Evolutionary conservation across 1,140 invertebrate species (phyloP).

Genomic region (Chironomus striatipennis): DNA sequence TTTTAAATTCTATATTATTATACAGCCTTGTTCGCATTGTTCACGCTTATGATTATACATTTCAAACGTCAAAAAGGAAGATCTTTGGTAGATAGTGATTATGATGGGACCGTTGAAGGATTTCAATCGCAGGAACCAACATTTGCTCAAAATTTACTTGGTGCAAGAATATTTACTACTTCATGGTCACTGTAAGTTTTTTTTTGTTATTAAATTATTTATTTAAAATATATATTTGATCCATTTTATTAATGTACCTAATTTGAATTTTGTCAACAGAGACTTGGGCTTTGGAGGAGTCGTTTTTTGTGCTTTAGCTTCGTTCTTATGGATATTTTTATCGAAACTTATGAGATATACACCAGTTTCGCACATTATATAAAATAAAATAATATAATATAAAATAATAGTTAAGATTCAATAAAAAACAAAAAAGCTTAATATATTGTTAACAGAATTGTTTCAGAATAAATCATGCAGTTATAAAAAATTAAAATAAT

Average conservation of each 20-base stretch:
- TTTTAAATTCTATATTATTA: constrained; percentile 31
- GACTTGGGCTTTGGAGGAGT: constrained; percentile 76
- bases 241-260: too few species aligned
- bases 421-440: too few species aligned
- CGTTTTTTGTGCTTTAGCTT: constrained; percentile 63
- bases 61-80: constrained; percentile 70
- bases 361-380: constrained; percentile 62
- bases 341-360: constrained; percentile 86
- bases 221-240: too few species aligned
- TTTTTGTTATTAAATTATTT: too few species aligned
- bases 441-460: too few species aligned
- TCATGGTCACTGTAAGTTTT: constrained; percentile 66
- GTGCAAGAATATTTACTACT: constrained; percentile 61
- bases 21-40: constrained; percentile 77
- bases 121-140: constrained; percentile 47
- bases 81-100: constrained; percentile 43
- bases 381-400: constrained; percentile 32
- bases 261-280: background rate
- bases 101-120: constrained; percentile 58
- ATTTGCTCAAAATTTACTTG: constrained; percentile 41
- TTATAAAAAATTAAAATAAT: too few species aligned
- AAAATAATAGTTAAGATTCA: too few species aligned
- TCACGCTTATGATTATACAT: constrained; percentile 82
- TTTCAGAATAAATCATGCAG: too few species aligned
- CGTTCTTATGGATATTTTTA: constrained; percentile 74